A percentile compares a stretch with the other conserved stretches of the same genome.
Evolutionary conservation across 1,140 invertebrate species (phyloP).

Genomic region (Ectropis grisescens): DNA sequence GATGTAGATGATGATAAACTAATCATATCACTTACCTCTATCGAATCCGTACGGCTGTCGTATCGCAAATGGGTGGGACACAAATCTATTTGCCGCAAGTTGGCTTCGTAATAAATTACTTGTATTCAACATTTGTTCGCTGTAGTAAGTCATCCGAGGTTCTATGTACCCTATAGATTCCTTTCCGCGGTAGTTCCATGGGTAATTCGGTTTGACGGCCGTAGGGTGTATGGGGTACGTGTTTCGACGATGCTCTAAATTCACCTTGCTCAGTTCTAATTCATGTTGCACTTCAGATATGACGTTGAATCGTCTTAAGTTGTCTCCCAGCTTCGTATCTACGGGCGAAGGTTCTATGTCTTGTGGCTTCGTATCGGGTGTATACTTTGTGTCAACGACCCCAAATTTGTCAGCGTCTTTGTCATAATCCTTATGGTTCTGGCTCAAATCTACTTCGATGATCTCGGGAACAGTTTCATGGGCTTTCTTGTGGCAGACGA

Average conservation of each 20-base stretch:
- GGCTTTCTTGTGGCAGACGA: conserved; percentile 16
- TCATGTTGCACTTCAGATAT: conserved; percentile 29
- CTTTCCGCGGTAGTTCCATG: conserved; percentile 36
- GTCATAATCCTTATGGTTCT: not conserved
- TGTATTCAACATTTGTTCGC: conserved; percentile 39
- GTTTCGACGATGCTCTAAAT: conserved; percentile 41
- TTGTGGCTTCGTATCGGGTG: too few species aligned
- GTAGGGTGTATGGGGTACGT: conserved; percentile 46
- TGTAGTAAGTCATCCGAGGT: conserved; percentile 32
- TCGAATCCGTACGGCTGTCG: conserved; percentile 46
- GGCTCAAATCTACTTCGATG: not conserved
- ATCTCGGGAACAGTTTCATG: not conserved
- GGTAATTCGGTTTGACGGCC: conserved; percentile 33
- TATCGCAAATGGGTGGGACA: conserved; percentile 30
- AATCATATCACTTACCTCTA: conserved; percentile 28
- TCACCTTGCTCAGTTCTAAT: conserved; percentile 28
- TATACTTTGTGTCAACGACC: too few species aligned
- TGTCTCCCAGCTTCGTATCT: not conserved
- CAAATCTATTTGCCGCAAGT: conserved; percentile 37
- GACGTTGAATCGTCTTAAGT: conserved; percentile 7
- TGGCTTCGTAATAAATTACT: conserved; percentile 44
- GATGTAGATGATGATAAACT: too few species aligned
- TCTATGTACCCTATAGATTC: conserved; percentile 22
- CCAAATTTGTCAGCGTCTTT: not conserved
- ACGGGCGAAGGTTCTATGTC: too few species aligned